These are phyloP conservation scores for Chunga burmeisteri DNA, from an alignment of 2,113 vertebrate genomes.

Conservation along the genomic window DNA sequence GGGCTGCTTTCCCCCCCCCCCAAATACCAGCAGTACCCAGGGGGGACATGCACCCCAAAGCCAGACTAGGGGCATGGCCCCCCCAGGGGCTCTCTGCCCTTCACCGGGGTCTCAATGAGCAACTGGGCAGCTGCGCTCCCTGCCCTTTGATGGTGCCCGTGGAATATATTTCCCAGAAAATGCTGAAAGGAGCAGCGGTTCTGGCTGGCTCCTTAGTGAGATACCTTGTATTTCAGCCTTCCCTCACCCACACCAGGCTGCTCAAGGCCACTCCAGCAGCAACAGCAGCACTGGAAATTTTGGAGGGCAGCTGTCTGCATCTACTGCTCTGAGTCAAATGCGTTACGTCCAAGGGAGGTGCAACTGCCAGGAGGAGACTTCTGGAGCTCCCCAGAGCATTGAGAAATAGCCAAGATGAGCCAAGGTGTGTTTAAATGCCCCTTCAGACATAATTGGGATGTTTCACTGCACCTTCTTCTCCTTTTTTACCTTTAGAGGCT, in stretches of 20 bases:
- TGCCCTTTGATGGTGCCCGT: background rate
- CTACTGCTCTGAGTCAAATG: background rate
- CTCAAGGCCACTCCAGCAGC: background rate
- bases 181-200: background rate
- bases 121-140: background rate
- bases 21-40: accelerated
- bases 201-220: background rate
- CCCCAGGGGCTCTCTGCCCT: background rate
- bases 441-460: background rate
- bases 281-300: background rate
- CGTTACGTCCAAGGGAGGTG: background rate
- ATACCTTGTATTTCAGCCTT: background rate
- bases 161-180: background rate
- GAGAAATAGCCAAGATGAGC: background rate
- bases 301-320: background rate
- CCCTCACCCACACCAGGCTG: background rate
- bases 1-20: background rate
- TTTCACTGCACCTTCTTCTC: background rate
- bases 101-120: accelerated
- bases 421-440: background rate
- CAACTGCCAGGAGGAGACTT: background rate
- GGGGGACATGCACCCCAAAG: background rate
- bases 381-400: background rate
- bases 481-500: background rate
- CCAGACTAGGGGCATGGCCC: background rate